A percentile compares a stretch with the other conserved stretches of the same genome.
phyloP scores from a whole-genome alignment of 2,888 invertebrate species.

The Rhagophthalmus giganteus region DNA sequence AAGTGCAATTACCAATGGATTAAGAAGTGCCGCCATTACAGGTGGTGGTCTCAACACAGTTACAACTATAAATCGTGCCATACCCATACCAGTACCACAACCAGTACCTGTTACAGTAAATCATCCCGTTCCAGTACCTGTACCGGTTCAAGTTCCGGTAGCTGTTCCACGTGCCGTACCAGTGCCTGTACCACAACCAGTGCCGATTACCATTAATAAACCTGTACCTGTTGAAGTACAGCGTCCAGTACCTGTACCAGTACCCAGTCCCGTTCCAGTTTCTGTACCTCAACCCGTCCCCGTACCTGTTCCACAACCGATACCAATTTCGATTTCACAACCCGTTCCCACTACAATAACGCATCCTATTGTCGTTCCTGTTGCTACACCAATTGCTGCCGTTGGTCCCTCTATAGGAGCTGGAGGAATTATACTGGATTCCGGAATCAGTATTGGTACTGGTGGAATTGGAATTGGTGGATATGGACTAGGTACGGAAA shows the following conservation, averaged over 20 bases:
- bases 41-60: slow-evolving; percentile 34
- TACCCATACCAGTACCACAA: slow-evolving; percentile 40
- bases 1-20: slow-evolving; percentile 22
- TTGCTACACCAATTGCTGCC: slow-evolving; percentile 34
- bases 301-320: slow-evolving; percentile 37
- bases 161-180: slow-evolving; percentile 39
- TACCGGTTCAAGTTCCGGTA: slow-evolving; percentile 40
- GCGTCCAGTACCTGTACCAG: slow-evolving; percentile 44
- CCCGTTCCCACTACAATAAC: slow-evolving; percentile 40
- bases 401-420: slow-evolving; percentile 25
- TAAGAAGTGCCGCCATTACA: slow-evolving; percentile 26
- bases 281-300: slow-evolving; percentile 41
- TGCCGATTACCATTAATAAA: slow-evolving; percentile 35
- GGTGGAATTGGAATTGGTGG: slow-evolving; percentile 27
- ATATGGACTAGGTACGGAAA: slow-evolving; percentile 19
- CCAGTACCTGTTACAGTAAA: slow-evolving; percentile 39
- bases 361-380: slow-evolving; percentile 33
- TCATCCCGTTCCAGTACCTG: slow-evolving; percentile 39
- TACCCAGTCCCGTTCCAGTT: slow-evolving; percentile 42
- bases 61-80: slow-evolving; percentile 39
- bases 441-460: slow-evolving; percentile 23
- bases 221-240: slow-evolving; percentile 48
- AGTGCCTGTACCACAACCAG: slow-evolving; percentile 37
- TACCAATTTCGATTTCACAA: slow-evolving; percentile 38
- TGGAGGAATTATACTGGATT: slow-evolving; percentile 15